Conservation (phyloP, 2,888 invertebrate genomes). For the Notodonta dromedarius region DNA sequence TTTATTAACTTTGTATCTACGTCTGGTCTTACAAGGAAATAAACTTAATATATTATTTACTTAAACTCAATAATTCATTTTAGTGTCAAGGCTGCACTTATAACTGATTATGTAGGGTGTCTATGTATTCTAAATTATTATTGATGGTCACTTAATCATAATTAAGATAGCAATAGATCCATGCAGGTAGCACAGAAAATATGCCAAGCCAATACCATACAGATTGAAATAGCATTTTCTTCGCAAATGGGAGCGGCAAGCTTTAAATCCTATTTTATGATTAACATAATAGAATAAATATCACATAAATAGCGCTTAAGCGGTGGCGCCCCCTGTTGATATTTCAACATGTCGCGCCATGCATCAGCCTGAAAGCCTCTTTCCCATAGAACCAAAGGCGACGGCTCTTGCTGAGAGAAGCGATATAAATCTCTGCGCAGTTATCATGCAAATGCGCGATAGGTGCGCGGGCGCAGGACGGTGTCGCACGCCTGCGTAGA, state of each 20-base stretch:
- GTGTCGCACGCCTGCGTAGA: neutral
- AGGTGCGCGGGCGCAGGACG: constrained; percentile 8
- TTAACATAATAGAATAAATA: constrained; percentile 6
- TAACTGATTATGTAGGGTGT: no score
- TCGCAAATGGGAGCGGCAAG: neutral
- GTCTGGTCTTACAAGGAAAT: no score
- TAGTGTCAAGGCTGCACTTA: no score
- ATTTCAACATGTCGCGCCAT: neutral
- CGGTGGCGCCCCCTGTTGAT: constrained; percentile 5
- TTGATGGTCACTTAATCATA: no score
- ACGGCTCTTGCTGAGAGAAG: neutral
- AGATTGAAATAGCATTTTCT: neutral
- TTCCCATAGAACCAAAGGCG: neutral
- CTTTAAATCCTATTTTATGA: constrained; percentile 1
- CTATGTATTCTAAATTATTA: no score
- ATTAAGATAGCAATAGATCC: neutral
- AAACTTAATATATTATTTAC: no score
- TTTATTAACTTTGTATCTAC: no score
- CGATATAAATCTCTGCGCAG: constrained; percentile 12
- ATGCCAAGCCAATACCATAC: neutral
- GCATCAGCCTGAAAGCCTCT: neutral
- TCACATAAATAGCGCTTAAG: constrained; percentile 3
- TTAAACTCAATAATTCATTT: no score
- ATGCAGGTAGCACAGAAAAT: neutral
- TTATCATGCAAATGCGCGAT: constrained; percentile 29